Evolutionary conservation across 2,888 invertebrate genomes (phyloP).

Genomic region (Trissolcus japonicus): DNA sequence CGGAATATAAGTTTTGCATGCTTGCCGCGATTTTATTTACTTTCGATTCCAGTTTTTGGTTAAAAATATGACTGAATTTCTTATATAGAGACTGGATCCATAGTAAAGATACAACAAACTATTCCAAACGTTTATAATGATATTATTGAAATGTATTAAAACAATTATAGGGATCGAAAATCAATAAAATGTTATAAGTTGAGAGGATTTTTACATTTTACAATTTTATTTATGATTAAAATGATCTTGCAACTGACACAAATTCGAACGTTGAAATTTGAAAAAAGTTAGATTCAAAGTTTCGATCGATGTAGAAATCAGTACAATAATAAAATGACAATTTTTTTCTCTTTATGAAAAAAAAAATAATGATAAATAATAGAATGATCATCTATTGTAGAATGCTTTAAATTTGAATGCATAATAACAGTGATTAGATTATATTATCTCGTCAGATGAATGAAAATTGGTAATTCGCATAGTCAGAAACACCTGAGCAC

Average conservation of each 20-base stretch:
- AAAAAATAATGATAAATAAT: no score
- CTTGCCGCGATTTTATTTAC: constrained; percentile 27
- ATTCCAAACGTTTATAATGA: background rate
- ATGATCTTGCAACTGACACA: no score
- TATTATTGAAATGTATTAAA: background rate
- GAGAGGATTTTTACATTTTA: background rate
- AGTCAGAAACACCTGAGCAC: constrained; percentile 2
- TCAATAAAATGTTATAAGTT: constrained; percentile 20
- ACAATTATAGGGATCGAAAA: constrained; percentile 28
- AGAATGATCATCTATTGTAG: constrained; percentile 5
- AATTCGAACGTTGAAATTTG: background rate
- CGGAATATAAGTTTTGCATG: no score
- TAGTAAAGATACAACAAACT: background rate
- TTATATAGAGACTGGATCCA: constrained; percentile 7
- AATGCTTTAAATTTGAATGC: constrained; percentile 35
- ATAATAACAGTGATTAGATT: constrained; percentile 32
- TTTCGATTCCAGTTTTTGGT: constrained; percentile 34
- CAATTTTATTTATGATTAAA: background rate
- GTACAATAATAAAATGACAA: background rate
- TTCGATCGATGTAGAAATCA: constrained; percentile 21
- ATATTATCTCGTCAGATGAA: constrained; percentile 41
- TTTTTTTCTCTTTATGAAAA: no score
- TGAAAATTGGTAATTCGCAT: constrained; percentile 13
- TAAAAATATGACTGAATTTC: constrained; percentile 13
- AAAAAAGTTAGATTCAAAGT: background rate